These are phyloP conservation scores for Venturia canescens DNA, from an alignment of 1,140 invertebrate genomes.

Conservation along the genomic window DNA sequence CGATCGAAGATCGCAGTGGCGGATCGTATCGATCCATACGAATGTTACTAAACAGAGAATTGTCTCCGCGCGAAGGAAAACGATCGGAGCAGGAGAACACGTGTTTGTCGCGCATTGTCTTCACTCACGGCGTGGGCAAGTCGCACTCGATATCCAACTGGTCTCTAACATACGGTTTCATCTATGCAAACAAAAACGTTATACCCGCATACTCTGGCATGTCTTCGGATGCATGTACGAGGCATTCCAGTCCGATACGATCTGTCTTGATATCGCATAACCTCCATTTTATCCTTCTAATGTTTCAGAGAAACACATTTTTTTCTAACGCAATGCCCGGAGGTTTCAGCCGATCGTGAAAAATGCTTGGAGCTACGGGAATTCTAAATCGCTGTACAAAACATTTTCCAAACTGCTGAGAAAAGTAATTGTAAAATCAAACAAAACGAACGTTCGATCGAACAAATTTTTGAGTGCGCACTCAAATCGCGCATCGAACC, in stretches of 20 bases:
- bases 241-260: not conserved
- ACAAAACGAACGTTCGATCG: no score
- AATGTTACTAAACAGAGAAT: not conserved
- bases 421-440: no score
- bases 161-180: not conserved
- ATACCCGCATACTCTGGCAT: not conserved
- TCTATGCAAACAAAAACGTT: not conserved
- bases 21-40: not conserved
- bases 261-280: not conserved
- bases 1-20: not conserved
- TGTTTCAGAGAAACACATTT: not conserved
- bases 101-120: constrained; percentile 60
- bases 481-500: no score
- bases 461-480: no score
- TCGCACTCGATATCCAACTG: constrained; percentile 52
- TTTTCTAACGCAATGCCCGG: no score
- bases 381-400: no score
- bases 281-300: not conserved
- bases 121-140: constrained; percentile 45
- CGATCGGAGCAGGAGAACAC: constrained; percentile 48
- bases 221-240: not conserved
- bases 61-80: constrained; percentile 35
- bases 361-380: no score
- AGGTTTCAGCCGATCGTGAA: no score
- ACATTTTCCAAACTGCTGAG: no score